phyloP scores from a whole-genome alignment of 2,888 invertebrate genomes.

The Cistogaster globosa region DNA sequence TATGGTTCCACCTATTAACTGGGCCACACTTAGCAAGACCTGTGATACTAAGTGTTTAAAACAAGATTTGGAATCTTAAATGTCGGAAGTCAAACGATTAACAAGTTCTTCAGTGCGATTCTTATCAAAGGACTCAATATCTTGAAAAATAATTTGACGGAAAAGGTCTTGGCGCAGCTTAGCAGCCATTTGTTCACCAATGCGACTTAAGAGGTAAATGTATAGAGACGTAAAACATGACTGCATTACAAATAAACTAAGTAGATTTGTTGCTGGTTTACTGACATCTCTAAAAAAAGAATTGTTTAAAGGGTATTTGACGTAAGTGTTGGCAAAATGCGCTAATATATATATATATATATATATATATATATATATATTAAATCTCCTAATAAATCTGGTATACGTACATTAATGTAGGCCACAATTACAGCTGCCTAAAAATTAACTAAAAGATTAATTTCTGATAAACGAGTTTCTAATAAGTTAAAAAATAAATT shows the following conservation, averaged over 20 bases:
- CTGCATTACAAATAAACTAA: conserved; percentile 82
- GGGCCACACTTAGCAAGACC: conserved; percentile 93
- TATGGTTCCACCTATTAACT: conserved; percentile 86
- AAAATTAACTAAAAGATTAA: conserved; percentile 72
- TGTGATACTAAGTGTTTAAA: conserved; percentile 97
- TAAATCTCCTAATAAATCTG: conserved; percentile 91
- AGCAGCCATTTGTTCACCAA: conserved; percentile 94
- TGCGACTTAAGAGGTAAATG: conserved; percentile 92
- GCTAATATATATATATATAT: too few relatives aligned
- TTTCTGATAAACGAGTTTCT: too few relatives aligned
- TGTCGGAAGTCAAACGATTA: conserved; percentile 94
- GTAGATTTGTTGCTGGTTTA: conserved; percentile 80
- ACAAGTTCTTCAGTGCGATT: conserved; percentile 96
- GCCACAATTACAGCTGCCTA: conserved; percentile 95
- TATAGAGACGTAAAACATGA: conserved; percentile 94
- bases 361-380: too few relatives aligned
- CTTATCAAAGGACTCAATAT: conserved; percentile 94
- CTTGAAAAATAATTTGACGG: conserved; percentile 90
- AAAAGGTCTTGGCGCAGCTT: conserved; percentile 92
- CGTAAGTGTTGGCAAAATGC: conserved; percentile 84
- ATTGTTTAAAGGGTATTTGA: conserved; percentile 80
- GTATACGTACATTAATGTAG: conserved; percentile 94
- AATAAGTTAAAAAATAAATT: too few relatives aligned
- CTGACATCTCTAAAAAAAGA: conserved; percentile 81
- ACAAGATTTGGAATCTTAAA: conserved; percentile 98